Evolutionary conservation across 2,888 invertebrate species (phyloP).

Genomic region (Agonum fuliginosum): DNA sequence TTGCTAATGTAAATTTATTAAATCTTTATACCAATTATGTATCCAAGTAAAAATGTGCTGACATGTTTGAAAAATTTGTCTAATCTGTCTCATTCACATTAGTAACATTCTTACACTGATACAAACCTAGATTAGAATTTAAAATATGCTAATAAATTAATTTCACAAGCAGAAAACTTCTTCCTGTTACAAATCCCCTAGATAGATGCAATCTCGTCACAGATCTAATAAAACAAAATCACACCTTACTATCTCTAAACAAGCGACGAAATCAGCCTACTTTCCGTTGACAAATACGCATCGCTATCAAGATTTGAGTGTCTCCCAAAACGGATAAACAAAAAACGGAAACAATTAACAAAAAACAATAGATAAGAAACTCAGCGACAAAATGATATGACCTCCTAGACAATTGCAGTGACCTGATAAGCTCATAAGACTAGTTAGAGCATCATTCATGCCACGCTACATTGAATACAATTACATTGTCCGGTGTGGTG

Average conservation of each 20-base stretch:
- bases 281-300: conserved; percentile 13
- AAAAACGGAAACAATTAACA: conserved; percentile 57
- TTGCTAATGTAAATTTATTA: too few relatives aligned
- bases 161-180: not conserved
- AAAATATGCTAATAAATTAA: not conserved
- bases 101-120: not conserved
- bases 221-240: conserved; percentile 31
- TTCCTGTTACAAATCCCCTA: not conserved
- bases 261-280: conserved; percentile 20
- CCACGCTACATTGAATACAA: conserved; percentile 69
- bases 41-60: too few relatives aligned
- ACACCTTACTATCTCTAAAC: conserved; percentile 15
- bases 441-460: conserved; percentile 52
- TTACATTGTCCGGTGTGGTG: conserved; percentile 66
- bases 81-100: too few relatives aligned
- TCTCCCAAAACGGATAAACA: conserved; percentile 27
- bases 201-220: conserved; percentile 18
- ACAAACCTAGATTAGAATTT: not conserved
- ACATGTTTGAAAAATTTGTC: too few relatives aligned
- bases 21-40: too few relatives aligned
- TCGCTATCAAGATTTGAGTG: conserved; percentile 25
- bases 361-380: conserved; percentile 69
- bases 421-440: conserved; percentile 68
- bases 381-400: conserved; percentile 71
- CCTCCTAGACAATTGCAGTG: conserved; percentile 73